A percentile compares a stretch with the other conserved stretches of the same genome.
Conservation (phyloP, 2,113 vertebrate species). For the Amphilophus citrinellus region DNA sequence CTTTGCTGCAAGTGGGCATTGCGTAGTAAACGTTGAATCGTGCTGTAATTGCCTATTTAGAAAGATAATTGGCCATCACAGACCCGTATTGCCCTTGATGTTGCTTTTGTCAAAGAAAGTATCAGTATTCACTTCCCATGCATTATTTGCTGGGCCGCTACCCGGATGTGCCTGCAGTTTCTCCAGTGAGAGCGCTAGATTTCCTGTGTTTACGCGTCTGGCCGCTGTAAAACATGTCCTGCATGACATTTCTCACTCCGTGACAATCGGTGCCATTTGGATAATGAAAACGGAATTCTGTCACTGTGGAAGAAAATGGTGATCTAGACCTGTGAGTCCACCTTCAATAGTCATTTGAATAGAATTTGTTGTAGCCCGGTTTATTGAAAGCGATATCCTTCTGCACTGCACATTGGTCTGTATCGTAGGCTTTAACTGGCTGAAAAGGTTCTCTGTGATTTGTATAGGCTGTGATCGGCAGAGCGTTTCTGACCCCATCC, state of each 20-base stretch:
- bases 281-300: not conserved
- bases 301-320: not conserved
- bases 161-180: conserved; percentile 71
- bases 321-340: not conserved
- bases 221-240: conserved; percentile 55
- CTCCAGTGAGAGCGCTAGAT: conserved; percentile 53
- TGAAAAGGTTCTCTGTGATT: conserved; percentile 31
- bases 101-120: conserved; percentile 22
- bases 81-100: not conserved
- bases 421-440: not conserved
- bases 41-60: not conserved
- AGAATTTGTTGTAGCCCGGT: conserved; percentile 27
- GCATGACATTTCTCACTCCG: conserved; percentile 31
- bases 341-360: not conserved
- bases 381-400: not conserved
- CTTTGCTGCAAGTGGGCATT: not conserved
- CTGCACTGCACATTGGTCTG: conserved; percentile 12
- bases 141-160: conserved; percentile 41
- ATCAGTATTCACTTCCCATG: conserved; percentile 37
- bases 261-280: conserved; percentile 14
- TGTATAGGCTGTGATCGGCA: conserved; percentile 27
- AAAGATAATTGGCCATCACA: not conserved
- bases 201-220: conserved; percentile 54
- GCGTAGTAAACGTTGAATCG: conserved; percentile 15
- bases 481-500: conserved; percentile 54